Base-by-base conservation (phyloP, 2,797 vertebrate species). In the Eulemur albifrons region DNA sequence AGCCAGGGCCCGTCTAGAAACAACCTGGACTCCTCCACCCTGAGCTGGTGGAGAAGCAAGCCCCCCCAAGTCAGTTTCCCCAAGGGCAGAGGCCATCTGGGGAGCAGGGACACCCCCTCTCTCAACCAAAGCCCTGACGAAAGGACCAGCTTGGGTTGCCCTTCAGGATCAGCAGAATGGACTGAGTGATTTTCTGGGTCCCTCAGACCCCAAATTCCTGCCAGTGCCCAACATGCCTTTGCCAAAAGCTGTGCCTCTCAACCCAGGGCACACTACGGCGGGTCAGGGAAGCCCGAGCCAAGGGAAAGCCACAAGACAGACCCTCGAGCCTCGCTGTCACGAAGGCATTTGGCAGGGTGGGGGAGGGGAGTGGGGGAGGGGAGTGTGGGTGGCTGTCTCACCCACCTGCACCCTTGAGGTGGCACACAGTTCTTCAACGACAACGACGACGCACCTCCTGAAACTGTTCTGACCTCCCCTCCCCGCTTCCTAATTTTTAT, bases 241-340 rank as follows among this genome's bases (percentile, higher is more conserved):
- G 43, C 12, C 32, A 40, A 88, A 94, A 40, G n/a, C 57, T 43
- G 21, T 52, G 50, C 4, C 67, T 69, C 38, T 92, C 77, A 73
- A 4, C 2, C n/a, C 30, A 61, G 43, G 15, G 11, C 21, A 4
- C 0, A 14, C 1, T 9, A 1, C 7, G 2, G 14, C 0, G 0
- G 20, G 23, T 30, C 48, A 17, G 21, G 48, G 70, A 48, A 50
- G 4, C 35, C 23, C 40, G 38, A 14, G 40, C 35, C n/a, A 18
- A 50, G 9, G 57, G 63, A 6, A 69, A 30, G 23, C 2, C 54
- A 15, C 14, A n/a, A 50, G 10, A 40, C 32, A 4, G 11, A 20
- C 45, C 32, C 70, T 45, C 7, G 1, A 63, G 21, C 70, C 65
- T 54, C 3, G 8, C 13, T 52, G 57, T 48, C 23, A 40, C 43